Evolutionary conservation across 2,797 vertebrate species (phyloP), one percentile per base, ranked within the genome.

Genomic region (Scolopax bukidnonensis): DNA sequence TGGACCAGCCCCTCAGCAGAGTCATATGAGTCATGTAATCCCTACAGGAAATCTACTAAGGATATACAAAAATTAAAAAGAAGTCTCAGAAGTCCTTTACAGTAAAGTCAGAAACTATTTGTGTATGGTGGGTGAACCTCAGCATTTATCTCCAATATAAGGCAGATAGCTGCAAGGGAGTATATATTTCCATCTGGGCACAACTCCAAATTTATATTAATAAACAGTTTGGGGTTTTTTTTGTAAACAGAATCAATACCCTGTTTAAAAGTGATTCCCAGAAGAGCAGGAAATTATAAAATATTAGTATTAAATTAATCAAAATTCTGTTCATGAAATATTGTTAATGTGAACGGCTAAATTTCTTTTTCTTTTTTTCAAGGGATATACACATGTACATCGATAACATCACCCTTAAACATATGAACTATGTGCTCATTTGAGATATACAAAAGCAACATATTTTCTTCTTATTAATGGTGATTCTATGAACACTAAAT

Each of bases 241-340:
- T 92, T 51, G 73, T 92, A 95, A 97, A 94, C 69, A 86, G 87
- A 95, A 96, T 94, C 91, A 96, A 96, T 97, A 96, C 91, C 95
- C 92, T 95, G 92, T 84, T 93, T 86, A 76, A 95, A 93, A 88
- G 50, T 4, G 38, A 93, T 81, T 93, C 73, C 90, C 82, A 84
- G 84, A 95, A 93, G 47, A 93, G 61, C 73, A 95, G 79, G 94
- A 97, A 95, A 96, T 96, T 88, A 86, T 61, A 92, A 96, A 95
- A 93, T 81, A 87, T 88, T 79, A 93, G 32, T 81, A 87, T 84
- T 53, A 91, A 95, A 95, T 91, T 69, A 90, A 95, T 95, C 84
- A 92, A 86, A 71, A 19, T 69, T 87, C 32, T 84, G 14, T 24
- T 89, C 48, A 82, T 86, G 16, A 94, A 93, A 88, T 84, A 69